phyloP scores from a whole-genome alignment of 2,113 vertebrate genomes.

The Cephalopterus ornatus region DNA sequence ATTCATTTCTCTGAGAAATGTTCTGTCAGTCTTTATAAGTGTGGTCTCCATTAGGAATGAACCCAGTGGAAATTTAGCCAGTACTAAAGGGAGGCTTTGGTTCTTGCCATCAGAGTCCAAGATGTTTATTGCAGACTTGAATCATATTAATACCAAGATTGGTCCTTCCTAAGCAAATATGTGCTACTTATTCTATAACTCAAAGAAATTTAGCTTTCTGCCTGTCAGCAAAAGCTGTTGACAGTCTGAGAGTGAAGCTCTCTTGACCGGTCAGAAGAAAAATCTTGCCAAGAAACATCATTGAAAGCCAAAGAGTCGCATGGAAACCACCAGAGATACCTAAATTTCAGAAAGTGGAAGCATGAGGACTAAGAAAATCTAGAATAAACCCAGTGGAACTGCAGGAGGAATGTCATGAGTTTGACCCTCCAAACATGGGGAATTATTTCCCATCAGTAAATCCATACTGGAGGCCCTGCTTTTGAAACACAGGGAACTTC shows the following conservation, averaged over 20 bases:
- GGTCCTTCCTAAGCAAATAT: not conserved
- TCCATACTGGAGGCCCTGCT: not conserved
- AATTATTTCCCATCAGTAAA: not conserved
- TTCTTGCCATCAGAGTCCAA: not conserved
- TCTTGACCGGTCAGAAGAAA: not conserved
- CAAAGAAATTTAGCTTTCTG: not conserved
- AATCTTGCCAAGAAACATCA: not conserved
- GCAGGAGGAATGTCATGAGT: not conserved
- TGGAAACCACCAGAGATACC: not conserved
- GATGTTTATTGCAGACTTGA: not conserved
- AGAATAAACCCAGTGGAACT: not conserved
- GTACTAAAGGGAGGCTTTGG: not conserved
- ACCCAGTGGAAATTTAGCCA: not conserved
- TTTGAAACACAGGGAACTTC: not conserved
- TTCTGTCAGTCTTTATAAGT: not conserved
- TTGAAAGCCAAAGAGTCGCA: not conserved
- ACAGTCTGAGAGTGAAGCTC: not conserved
- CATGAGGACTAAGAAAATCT: not conserved
- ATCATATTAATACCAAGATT: not conserved
- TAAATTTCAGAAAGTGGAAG: not conserved
- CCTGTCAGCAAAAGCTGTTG: not conserved
- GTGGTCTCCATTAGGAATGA: not conserved
- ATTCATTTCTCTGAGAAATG: not conserved
- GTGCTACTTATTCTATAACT: not conserved
- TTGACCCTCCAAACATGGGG: not conserved